Percentiles rank a stretch among this genome's conserved stretches.
Evolutionary conservation across 2,113 vertebrate genomes (phyloP).

Genomic region (Arothron firmamentum): DNA sequence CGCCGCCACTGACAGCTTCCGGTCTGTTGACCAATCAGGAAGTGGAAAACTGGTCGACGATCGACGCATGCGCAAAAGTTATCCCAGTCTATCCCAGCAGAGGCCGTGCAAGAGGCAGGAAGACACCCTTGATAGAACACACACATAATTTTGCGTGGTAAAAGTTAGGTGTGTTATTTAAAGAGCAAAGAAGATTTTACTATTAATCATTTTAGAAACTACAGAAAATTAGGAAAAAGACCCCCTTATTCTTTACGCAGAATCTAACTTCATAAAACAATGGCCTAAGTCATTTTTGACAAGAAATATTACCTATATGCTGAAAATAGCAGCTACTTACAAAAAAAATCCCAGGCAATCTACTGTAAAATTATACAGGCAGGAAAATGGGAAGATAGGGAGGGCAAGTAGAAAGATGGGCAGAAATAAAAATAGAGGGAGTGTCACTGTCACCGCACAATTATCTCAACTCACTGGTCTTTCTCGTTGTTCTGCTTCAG

Average conservation of each 20-base stretch:
- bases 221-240: no score
- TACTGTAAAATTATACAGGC: neutral
- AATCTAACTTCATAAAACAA: no score
- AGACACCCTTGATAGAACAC: no score
- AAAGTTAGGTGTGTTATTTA: no score
- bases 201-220: no score
- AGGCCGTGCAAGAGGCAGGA: no score
- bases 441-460: constrained; percentile 43
- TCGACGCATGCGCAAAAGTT: constrained; percentile 36
- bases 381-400: constrained; percentile 32
- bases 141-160: no score
- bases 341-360: neutral
- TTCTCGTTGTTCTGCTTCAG: constrained; percentile 68
- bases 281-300: no score
- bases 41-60: neutral
- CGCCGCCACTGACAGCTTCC: constrained; percentile 62
- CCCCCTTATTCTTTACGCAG: no score
- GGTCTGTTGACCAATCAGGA: constrained; percentile 47
- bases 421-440: constrained; percentile 19
- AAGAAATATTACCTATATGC: neutral
- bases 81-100: neutral
- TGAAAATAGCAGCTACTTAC: neutral
- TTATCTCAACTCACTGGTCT: constrained; percentile 73
- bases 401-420: constrained; percentile 26
- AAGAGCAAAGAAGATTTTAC: no score